Conservation (phyloP, 2,797 vertebrate species). For the Takifugu ocellatus region DNA sequence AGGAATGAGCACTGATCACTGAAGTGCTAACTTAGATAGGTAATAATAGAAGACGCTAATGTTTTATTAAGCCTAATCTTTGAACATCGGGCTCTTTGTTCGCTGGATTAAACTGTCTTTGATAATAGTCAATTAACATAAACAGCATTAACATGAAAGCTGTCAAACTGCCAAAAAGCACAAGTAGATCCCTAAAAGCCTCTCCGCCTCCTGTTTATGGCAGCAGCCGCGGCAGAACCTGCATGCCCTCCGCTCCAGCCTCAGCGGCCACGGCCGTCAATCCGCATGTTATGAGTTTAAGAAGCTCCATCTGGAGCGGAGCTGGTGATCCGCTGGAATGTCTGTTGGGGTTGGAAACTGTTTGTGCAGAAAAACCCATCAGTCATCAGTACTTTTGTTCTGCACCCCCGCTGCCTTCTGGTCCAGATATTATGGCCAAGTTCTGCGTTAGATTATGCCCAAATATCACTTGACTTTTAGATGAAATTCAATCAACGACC, state of each 20-base stretch:
- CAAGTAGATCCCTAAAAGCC: conserved; percentile 33
- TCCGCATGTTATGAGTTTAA: conserved; percentile 35
- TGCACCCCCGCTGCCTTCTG: not conserved
- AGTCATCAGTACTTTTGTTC: conserved; percentile 2
- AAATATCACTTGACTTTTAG: no score
- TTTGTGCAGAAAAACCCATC: conserved; percentile 32
- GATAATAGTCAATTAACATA: not conserved
- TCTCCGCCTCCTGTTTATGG: conserved; percentile 68
- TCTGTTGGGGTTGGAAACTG: conserved; percentile 53
- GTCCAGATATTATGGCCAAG: no score
- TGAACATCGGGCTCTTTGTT: no score
- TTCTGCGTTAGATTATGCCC: no score
- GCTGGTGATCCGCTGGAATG: conserved; percentile 46
- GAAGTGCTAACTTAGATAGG: no score
- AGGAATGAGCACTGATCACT: no score
- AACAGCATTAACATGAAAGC: not conserved
- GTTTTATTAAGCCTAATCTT: no score
- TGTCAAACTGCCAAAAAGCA: conserved; percentile 10
- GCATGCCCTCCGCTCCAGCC: not conserved
- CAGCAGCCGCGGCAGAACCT: conserved; percentile 8
- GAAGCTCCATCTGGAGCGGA: conserved; percentile 45
- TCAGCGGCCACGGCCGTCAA: conserved; percentile 16
- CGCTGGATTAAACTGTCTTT: not conserved
- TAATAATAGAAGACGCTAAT: no score
- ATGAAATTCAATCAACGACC: no score